Conservation (phyloP, 2,113 vertebrate species). For the Trichechus manatus region DNA sequence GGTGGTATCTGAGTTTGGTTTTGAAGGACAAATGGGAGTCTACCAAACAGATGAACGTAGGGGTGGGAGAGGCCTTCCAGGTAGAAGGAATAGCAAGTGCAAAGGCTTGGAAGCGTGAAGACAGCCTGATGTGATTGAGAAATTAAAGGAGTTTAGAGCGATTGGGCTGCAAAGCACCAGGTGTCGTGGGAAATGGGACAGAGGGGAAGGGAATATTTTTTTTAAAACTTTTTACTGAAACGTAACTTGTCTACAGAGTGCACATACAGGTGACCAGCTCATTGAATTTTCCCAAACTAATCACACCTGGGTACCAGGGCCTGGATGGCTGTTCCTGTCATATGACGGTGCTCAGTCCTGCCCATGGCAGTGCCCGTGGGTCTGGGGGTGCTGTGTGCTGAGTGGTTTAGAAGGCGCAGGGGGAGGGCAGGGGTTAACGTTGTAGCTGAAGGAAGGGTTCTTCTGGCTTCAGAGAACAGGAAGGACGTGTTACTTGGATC, state of each 20-base stretch:
- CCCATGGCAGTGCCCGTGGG: not conserved
- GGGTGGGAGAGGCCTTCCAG: not conserved
- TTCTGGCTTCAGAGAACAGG: not conserved
- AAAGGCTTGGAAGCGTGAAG: not conserved
- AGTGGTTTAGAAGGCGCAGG: not conserved
- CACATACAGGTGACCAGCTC: not conserved
- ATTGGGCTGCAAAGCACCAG: not conserved
- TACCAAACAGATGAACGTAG: not conserved
- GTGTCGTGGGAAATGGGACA: not conserved
- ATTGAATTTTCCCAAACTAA: not conserved
- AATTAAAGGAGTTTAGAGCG: not conserved
- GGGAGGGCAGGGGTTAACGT: not conserved
- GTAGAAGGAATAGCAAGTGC: not conserved
- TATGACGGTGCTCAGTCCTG: not conserved
- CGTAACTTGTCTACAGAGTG: not conserved
- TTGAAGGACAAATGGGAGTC: not conserved
- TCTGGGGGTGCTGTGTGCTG: not conserved
- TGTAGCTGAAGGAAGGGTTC: not conserved
- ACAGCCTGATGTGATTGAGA: not conserved
- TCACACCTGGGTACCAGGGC: not conserved
- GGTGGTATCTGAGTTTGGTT: not conserved
- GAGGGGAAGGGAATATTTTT: not conserved
- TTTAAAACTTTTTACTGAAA: not conserved
- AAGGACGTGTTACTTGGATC: not conserved
- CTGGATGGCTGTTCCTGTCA: not conserved